Base-by-base conservation (phyloP, 2,797 vertebrate species). In the Falco naumanni region DNA sequence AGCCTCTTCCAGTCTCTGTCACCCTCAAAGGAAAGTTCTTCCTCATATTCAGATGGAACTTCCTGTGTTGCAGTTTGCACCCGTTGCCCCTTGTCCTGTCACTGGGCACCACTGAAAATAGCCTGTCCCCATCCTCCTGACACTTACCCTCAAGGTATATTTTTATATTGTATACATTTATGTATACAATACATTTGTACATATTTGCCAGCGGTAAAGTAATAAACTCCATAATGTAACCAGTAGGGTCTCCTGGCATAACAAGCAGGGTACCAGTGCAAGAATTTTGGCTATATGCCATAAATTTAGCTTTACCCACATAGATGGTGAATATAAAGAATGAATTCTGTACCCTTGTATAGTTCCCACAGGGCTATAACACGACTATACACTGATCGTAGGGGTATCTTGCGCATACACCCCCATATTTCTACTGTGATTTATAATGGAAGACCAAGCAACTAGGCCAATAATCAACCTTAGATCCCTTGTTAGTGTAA, bases 361-460 rank as follows among this genome's bases (percentile, higher is more conserved):
- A 34, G 14, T 11, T 89, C 64, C 69, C 48, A 60, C n/a, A 31
- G 56, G 50, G 39, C 20, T 59, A 11, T 29, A 37, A 29, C 41
- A 50, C 0, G 0, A 16, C 3, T 51, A 9, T 22, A 18, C 13
- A 9, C 5, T 78, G 64, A 24, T 1, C 7, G 45, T 39, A 82
- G 56, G 25, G 18, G 22, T 33, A 64, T 13, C 10, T 60, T 56
- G 43, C 76, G 10, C 48, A 77, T 20, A 75, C 25, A 7, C 41
- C 37, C 61, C 78, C 16, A 60, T 20, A 70, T 77, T 84, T 91
- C 74, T 80, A 26, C 18, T 25, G 22, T 1, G 3, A 16, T 92
- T 74, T 66, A 33, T 84, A 74, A 71, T 16, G 26, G 89, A 71
- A 59, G 19, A 45, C 28, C 24, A 75, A 84, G 75, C 80, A 92